phyloP scores from a whole-genome alignment of 2,113 vertebrate genomes.

The Colaptes auratus region DNA sequence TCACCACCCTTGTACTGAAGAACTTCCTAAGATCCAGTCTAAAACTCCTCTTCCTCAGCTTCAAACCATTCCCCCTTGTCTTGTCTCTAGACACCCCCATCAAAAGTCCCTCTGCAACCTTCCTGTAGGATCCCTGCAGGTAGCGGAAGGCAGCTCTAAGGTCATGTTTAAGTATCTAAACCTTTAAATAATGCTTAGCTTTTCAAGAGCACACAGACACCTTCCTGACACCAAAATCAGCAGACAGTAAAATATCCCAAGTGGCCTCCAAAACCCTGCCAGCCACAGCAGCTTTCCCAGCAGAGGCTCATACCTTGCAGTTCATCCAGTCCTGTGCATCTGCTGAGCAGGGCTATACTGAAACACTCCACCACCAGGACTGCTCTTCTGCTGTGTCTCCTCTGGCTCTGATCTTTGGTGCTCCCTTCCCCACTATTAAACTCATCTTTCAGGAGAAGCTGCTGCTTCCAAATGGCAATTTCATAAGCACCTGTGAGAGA shows the following conservation, averaged over 20 bases:
- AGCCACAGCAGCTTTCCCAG: not conserved
- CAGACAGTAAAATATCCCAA: not conserved
- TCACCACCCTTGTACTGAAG: too few species aligned
- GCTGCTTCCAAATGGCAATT: constrained; percentile 33
- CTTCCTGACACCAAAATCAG: not conserved
- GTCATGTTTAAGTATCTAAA: not conserved
- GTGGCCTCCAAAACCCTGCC: not conserved
- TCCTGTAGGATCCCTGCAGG: too few species aligned
- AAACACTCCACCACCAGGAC: not conserved
- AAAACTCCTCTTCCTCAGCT: too few species aligned
- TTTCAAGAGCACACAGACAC: not conserved
- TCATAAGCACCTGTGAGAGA: constrained; percentile 48
- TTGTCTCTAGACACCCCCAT: too few species aligned
- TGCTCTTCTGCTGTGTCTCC: not conserved
- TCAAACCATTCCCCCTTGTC: too few species aligned
- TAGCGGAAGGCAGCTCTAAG: too few species aligned
- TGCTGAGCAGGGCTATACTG: not conserved
- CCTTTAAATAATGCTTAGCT: not conserved
- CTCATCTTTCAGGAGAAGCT: constrained; percentile 3
- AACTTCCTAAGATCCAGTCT: too few species aligned
- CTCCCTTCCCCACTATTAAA: not conserved
- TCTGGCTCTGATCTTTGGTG: not conserved
- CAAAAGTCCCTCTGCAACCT: too few species aligned
- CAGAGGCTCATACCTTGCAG: not conserved
- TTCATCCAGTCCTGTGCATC: not conserved